Evolutionary conservation across 2,888 invertebrate species (phyloP), one percentile per base, ranked within the genome.

Genomic region (Scotopteryx bipunctaria): DNA sequence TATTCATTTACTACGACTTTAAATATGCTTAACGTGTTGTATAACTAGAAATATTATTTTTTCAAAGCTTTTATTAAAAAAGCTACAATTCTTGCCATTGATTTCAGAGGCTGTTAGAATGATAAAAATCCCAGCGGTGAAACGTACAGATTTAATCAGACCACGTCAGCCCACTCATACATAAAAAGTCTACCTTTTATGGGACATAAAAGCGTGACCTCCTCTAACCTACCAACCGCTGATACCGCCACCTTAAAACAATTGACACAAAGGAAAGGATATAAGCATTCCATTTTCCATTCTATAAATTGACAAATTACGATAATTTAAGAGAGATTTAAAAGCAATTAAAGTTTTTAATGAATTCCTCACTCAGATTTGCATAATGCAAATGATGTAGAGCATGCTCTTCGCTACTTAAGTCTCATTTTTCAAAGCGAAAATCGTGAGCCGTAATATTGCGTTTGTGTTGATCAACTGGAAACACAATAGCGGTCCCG

Each of bases 341-440:
- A 64, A 66, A 63, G 60, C 65, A 71, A 79, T 79, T 71, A 70
- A 75, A 76, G 64, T 76, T 78, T 63, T 71, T 69, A 76, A 77
- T 67, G 68, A 66, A 68, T 72, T 73, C 67, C 67, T 67, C 65
- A 67, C 70, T 67, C 55, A 47, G 58, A 67, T 76, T 71, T 69
- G 63, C 71, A 73, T 73, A 70, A 72, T 72, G 72, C 73, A 70
- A 78, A 79, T 76, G n/a, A 63, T 71, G 69, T 74, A 69, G 61
- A 64, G 66, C 63, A 68, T 71, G 71, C 65, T 72, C 67, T 66
- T 65, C 63, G 61, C 50, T 51, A 50, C 57, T 66, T 63, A 59
- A 23, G 32, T 6, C 23, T 11, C 2, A 14, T 14, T 32, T 42
- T 32, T 9, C 13, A n/a, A 3, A 41, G n/a, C n/a, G n/a, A n/a